These are phyloP conservation scores for Pelagia noctiluca DNA, from an alignment of 30 jellyfish, hydroid and myxozoan genomes.

Conservation along the genomic window DNA sequence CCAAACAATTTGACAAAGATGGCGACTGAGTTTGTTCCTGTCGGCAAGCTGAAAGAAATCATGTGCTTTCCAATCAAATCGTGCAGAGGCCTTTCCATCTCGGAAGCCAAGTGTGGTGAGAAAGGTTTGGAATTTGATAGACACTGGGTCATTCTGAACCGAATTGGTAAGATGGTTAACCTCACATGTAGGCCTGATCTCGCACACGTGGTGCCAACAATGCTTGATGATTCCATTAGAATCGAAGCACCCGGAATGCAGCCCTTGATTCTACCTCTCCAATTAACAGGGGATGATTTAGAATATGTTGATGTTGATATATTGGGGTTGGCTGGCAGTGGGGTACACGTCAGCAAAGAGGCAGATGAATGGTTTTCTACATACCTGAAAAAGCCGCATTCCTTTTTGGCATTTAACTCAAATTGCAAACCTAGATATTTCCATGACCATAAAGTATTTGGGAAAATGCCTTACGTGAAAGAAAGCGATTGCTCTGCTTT, in stretches of 20 bases:
- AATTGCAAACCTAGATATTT: conserved; percentile 47
- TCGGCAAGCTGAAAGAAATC: conserved; percentile 54
- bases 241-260: conserved; percentile 63
- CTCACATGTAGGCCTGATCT: conserved; percentile 27
- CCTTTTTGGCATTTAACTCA: conserved; percentile 14
- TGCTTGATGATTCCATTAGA: conserved; percentile 19
- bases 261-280: conserved; percentile 32
- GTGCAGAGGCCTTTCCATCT: conserved; percentile 47
- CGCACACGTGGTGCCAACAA: conserved; percentile 33
- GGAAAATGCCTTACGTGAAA: neutral
- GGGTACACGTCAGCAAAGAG: conserved; percentile 42
- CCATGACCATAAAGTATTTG: neutral
- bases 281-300: neutral
- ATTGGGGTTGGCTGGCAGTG: conserved; percentile 49
- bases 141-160: conserved; percentile 60
- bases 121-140: conserved; percentile 64
- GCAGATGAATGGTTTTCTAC: conserved; percentile 58
- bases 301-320: conserved; percentile 20
- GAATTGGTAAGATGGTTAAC: conserved; percentile 36
- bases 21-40: conserved; percentile 12
- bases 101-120: conserved; percentile 56
- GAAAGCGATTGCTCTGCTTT: conserved; percentile 45
- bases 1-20: neutral
- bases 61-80: conserved; percentile 52
- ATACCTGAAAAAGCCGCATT: conserved; percentile 38